Evolutionary conservation across 2,888 invertebrate species (phyloP).

Genomic region (Eupithecia tripunctaria): DNA sequence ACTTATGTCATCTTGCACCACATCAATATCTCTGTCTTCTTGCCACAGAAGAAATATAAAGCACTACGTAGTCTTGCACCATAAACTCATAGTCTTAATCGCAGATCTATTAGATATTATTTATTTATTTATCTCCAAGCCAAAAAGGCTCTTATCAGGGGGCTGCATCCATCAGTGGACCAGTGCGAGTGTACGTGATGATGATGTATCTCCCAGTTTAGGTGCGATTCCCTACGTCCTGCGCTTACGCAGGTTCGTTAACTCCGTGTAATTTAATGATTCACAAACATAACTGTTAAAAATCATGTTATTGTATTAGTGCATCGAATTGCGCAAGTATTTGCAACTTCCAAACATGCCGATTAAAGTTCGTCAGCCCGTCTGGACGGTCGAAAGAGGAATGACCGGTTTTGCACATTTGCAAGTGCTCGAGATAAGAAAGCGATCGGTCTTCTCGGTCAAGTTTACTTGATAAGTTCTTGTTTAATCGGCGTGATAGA

Average conservation of each 20-base stretch:
- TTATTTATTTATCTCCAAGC: too few species aligned
- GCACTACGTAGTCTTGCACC: too few species aligned
- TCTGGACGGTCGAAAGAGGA: constrained; percentile 39
- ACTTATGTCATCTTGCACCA: neutral
- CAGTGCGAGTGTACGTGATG: too few species aligned
- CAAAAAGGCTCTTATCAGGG: too few species aligned
- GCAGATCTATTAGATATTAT: too few species aligned
- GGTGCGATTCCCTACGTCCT: neutral
- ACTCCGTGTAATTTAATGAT: neutral
- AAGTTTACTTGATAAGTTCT: constrained; percentile 20
- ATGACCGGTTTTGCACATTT: constrained; percentile 36
- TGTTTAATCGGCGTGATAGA: neutral
- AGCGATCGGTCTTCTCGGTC: constrained; percentile 36
- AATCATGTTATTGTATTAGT: constrained; percentile 34
- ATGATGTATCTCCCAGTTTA: neutral
- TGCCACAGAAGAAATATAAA: too few species aligned
- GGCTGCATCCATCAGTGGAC: too few species aligned
- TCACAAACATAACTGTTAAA: constrained; percentile 12
- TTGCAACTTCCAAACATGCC: constrained; percentile 37
- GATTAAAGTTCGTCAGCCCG: constrained; percentile 40
- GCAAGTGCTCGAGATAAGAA: constrained; percentile 29
- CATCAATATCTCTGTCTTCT: too few species aligned
- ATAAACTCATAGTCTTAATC: too few species aligned
- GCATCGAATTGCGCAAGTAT: constrained; percentile 42
- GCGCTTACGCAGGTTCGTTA: neutral